A percentile compares a stretch with the other conserved stretches of the same genome.
Conservation (phyloP, 2,797 vertebrate species). For the Tachyglossus aculeatus region DNA sequence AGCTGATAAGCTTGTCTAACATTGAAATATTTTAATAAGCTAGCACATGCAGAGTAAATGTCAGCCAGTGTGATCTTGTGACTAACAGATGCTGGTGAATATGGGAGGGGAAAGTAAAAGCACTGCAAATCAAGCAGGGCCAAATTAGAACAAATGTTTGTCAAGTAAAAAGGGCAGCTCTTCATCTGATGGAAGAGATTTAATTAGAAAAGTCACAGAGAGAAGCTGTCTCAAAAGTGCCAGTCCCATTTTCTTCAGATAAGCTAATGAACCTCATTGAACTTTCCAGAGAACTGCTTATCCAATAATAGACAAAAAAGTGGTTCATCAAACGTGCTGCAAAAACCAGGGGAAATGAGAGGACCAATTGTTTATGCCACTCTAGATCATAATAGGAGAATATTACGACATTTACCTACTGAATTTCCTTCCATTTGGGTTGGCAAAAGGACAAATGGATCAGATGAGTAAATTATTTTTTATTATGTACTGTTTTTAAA, state of each 20-base stretch:
- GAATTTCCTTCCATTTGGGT: slow-evolving; percentile 17
- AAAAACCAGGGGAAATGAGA: slow-evolving; percentile 47
- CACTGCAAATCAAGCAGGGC: slow-evolving; percentile 57
- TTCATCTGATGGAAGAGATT: slow-evolving; percentile 70
- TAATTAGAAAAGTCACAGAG: slow-evolving; percentile 76
- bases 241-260: slow-evolving; percentile 68
- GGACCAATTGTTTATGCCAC: slow-evolving; percentile 37
- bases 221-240: slow-evolving; percentile 62
- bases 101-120: slow-evolving; percentile 11
- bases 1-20: slow-evolving; percentile 69
- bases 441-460: slow-evolving; percentile 28
- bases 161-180: slow-evolving; percentile 73
- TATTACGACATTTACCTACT: slow-evolving; percentile 7
- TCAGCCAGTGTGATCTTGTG: slow-evolving; percentile 65
- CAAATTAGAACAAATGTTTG: slow-evolving; percentile 77
- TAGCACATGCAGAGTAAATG: slow-evolving; percentile 70
- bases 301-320: slow-evolving; percentile 48
- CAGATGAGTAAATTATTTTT: slow-evolving; percentile 15
- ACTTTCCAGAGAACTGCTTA: slow-evolving; percentile 69
- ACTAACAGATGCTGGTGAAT: slow-evolving; percentile 68
- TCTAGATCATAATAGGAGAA: slow-evolving; percentile 7
- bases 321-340: slow-evolving; percentile 35
- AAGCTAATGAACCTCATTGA: slow-evolving; percentile 73
- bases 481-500: slow-evolving; percentile 15
- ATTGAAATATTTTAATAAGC: slow-evolving; percentile 75